These are phyloP conservation scores for Sebastes elongatus DNA, from an alignment of 2,797 vertebrate species.

Conservation along the genomic window DNA sequence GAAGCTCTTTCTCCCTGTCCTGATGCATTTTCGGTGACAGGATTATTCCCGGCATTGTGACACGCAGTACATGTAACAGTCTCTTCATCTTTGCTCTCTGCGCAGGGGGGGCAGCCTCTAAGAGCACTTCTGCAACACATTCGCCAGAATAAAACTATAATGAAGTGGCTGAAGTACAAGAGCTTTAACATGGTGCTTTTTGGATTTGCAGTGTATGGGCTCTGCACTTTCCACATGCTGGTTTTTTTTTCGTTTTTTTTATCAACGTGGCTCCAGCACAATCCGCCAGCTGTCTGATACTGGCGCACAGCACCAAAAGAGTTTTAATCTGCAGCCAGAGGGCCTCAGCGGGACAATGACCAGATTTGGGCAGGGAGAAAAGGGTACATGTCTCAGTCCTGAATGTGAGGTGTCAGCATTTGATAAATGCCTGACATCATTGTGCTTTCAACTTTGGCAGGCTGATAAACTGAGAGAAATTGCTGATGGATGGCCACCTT, in stretches of 20 bases:
- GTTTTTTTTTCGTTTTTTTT: not conserved
- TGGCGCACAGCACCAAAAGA: not conserved
- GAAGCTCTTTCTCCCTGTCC: slow-evolving; percentile 19
- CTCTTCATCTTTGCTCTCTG: slow-evolving; percentile 4
- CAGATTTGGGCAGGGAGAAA: slow-evolving; percentile 50
- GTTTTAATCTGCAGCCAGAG: slow-evolving; percentile 34
- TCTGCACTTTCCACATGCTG: not conserved
- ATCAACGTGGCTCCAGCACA: not conserved
- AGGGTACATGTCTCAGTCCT: slow-evolving; percentile 58
- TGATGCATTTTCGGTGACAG: slow-evolving; percentile 32
- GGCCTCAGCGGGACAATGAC: slow-evolving; percentile 34
- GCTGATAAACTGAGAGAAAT: slow-evolving; percentile 76
- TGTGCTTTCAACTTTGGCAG: slow-evolving; percentile 59
- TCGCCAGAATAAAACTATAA: slow-evolving; percentile 38
- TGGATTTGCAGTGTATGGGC: not conserved
- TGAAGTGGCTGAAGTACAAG: slow-evolving; percentile 9
- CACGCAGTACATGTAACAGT: slow-evolving; percentile 22
- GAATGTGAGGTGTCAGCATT: slow-evolving; percentile 75
- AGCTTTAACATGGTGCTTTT: slow-evolving; percentile 18
- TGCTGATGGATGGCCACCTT: slow-evolving; percentile 78
- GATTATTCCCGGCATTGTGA: slow-evolving; percentile 39
- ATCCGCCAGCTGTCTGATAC: slow-evolving; percentile 2
- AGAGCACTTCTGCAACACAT: slow-evolving; percentile 28
- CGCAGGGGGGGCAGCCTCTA: not conserved
- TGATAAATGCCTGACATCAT: slow-evolving; percentile 83